A percentile compares a stretch with the other conserved stretches of the same genome.
These are phyloP conservation scores for Sula dactylatra DNA, from an alignment of 2,113 vertebrate species.

Conservation along the genomic window DNA sequence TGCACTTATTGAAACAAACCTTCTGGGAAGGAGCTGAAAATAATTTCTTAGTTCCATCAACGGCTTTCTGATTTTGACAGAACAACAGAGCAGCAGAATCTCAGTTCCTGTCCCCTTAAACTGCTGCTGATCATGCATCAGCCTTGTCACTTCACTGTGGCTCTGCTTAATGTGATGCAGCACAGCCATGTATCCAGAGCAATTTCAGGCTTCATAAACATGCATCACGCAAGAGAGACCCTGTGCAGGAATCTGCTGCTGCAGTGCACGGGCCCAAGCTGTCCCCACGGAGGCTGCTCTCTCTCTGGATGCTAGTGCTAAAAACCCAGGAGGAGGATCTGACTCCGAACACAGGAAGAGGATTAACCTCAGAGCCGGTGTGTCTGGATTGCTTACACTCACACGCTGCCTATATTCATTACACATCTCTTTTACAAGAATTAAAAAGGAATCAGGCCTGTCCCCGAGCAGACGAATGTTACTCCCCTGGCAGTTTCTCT, in stretches of 20 bases:
- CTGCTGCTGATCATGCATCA: background rate
- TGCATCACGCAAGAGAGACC: background rate
- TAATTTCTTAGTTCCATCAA: background rate
- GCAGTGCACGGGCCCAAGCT: background rate
- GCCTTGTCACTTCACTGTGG: constrained; percentile 14
- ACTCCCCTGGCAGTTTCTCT: background rate
- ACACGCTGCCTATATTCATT: accelerated
- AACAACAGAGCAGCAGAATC: background rate
- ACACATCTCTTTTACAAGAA: accelerated
- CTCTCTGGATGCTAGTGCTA: background rate
- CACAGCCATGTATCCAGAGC: background rate
- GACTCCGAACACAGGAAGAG: background rate
- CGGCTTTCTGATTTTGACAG: background rate
- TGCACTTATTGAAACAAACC: background rate
- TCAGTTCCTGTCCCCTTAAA: background rate
- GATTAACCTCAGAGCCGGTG: background rate
- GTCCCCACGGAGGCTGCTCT: background rate
- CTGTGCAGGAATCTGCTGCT: background rate
- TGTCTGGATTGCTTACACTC: background rate
- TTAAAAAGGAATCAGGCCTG: background rate
- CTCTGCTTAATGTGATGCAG: constrained; percentile 13
- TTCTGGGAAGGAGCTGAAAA: background rate
- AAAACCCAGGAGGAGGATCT: background rate
- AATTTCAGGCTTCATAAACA: constrained; percentile 2
- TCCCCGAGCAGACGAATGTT: background rate